Conservation (phyloP, 2,797 vertebrate species). For the Meda fulgida region DNA sequence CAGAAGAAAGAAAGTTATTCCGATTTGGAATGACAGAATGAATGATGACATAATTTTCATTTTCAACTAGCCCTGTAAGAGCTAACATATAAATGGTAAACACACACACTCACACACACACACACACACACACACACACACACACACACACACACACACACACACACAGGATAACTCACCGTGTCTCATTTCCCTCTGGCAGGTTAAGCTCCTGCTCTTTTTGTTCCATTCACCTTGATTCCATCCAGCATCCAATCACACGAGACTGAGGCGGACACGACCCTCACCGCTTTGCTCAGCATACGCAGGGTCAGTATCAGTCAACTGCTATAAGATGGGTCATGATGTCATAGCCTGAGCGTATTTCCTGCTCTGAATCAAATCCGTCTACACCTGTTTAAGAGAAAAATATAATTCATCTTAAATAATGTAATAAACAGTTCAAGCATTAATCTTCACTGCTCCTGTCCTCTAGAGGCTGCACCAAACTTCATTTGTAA, state of each 20-base stretch:
- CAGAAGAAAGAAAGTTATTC: not conserved
- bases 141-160: constrained; percentile 4
- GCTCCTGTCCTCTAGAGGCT: not conserved
- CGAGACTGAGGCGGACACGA: constrained; percentile 82
- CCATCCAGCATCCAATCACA: constrained; percentile 87
- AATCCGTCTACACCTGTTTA: not conserved
- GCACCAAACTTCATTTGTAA: not conserved
- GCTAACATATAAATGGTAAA: not conserved
- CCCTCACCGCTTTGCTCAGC: constrained; percentile 70
- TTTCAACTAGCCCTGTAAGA: not conserved
- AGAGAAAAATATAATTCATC: not conserved
- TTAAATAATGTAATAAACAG: not conserved
- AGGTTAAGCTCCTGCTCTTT: constrained; percentile 89
- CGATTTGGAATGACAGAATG: not conserved
- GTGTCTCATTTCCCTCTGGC: constrained; percentile 91
- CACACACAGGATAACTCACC: constrained; percentile 75
- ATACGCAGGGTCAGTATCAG: constrained; percentile 67
- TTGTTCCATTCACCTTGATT: constrained; percentile 90
- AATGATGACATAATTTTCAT: not conserved
- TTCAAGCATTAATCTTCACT: not conserved
- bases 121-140: constrained; percentile 8
- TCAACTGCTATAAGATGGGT: constrained; percentile 58
- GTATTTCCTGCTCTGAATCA: not conserved
- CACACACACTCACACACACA: not conserved
- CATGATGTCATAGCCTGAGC: not conserved